Conservation (phyloP, 2,113 vertebrate species). For the Malaclemys terrapin region DNA sequence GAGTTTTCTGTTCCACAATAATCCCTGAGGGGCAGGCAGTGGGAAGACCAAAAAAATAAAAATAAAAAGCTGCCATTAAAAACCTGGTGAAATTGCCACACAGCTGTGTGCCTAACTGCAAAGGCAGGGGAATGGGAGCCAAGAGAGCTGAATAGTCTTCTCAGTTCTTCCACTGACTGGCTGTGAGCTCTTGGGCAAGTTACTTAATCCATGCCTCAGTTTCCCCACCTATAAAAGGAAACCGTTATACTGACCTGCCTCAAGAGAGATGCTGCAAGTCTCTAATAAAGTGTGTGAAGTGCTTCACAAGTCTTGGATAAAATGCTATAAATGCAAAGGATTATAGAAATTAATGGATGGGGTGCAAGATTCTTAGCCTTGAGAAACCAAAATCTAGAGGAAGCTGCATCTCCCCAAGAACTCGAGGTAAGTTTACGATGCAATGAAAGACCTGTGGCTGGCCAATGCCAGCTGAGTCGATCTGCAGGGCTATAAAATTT, state of each 20-base stretch:
- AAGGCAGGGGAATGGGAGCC: neutral
- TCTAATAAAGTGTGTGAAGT: neutral
- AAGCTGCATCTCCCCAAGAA: neutral
- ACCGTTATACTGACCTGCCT: neutral
- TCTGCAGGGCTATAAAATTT: neutral
- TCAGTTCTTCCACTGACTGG: neutral
- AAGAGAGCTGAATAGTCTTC: neutral
- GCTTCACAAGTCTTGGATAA: neutral
- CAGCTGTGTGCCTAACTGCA: neutral
- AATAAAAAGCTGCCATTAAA: neutral
- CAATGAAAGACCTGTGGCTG: neutral
- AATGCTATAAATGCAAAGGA: neutral
- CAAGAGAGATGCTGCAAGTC: neutral
- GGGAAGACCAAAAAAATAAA: neutral
- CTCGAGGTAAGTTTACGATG: neutral
- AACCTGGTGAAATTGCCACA: neutral
- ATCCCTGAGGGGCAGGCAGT: neutral
- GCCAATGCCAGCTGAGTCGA: neutral
- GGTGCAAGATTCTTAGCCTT: neutral
- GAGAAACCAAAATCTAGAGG: neutral
- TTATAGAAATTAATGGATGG: neutral
- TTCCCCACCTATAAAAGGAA: neutral
- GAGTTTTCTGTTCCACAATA: conserved; percentile 34
- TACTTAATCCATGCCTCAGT: neutral
- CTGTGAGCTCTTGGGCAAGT: neutral